Conservation (phyloP, 2,113 vertebrate genomes). For the Vanacampus margaritifer region DNA sequence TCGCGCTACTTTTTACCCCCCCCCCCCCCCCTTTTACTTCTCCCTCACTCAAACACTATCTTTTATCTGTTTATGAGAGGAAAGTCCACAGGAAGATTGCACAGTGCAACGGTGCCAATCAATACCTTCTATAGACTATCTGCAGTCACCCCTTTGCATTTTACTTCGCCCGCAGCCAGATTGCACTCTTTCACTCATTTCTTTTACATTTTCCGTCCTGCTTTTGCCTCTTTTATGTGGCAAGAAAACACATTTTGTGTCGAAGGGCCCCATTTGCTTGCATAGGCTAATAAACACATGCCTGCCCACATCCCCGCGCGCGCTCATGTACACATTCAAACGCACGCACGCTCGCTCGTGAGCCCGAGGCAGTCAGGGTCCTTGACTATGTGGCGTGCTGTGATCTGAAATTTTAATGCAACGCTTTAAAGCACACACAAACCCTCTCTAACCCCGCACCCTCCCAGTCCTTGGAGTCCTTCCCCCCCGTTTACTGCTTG, state of each 20-base stretch:
- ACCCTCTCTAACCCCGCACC: conserved; percentile 72
- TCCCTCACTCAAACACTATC: conserved; percentile 31
- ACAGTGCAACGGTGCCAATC: conserved; percentile 77
- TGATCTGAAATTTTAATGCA: conserved; percentile 93
- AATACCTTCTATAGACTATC: conserved; percentile 72
- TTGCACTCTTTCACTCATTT: conserved; percentile 70
- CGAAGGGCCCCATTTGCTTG: conserved; percentile 56
- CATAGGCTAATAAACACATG: conserved; percentile 68
- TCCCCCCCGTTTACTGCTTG: conserved; percentile 73
- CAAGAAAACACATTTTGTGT: conserved; percentile 47
- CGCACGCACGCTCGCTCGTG: conserved; percentile 36
- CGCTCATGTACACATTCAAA: conserved; percentile 37
- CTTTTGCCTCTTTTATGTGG: conserved; percentile 45
- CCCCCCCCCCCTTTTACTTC: conserved; percentile 8
- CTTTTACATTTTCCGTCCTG: conserved; percentile 25
- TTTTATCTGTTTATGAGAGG: conserved; percentile 37
- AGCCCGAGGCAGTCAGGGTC: conserved; percentile 78
- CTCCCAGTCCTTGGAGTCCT: conserved; percentile 74
- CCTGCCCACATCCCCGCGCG: conserved; percentile 38
- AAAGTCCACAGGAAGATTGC: conserved; percentile 46
- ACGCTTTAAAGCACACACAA: conserved; percentile 81
- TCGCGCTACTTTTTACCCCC: conserved; percentile 33
- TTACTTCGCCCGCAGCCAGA: conserved; percentile 20
- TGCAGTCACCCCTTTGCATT: not conserved
- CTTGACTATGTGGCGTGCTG: conserved; percentile 78